phyloP scores from a whole-genome alignment of 2,888 invertebrate species.

The Xestia c-nigrum region DNA sequence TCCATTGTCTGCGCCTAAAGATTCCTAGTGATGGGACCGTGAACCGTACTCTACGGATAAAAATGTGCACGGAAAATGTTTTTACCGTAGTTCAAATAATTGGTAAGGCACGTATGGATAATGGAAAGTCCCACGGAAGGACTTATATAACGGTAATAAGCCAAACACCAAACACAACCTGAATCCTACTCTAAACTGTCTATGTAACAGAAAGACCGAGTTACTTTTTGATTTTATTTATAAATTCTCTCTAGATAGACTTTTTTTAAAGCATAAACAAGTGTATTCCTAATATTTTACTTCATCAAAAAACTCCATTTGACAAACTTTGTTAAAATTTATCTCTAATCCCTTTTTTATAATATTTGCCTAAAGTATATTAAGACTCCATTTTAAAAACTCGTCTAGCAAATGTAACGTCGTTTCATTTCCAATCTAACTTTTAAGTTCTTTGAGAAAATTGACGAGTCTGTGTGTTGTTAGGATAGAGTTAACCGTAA shows the following conservation, averaged over 20 bases:
- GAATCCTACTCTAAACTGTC: too few species aligned
- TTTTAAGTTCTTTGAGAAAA: constrained; percentile 35
- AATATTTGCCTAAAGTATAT: constrained; percentile 29
- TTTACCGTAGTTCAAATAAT: constrained; percentile 5
- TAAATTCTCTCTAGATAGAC: too few species aligned
- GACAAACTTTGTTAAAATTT: constrained; percentile 28
- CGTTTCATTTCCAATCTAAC: constrained; percentile 44
- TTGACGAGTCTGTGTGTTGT: constrained; percentile 4
- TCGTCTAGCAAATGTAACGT: constrained; percentile 35
- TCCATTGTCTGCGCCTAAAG: constrained; percentile 65
- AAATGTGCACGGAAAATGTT: constrained; percentile 7
- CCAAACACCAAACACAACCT: too few species aligned
- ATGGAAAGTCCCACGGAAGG: too few species aligned
- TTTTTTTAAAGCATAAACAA: too few species aligned
- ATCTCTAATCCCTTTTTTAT: constrained; percentile 7
- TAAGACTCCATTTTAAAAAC: constrained; percentile 26
- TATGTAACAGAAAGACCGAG: not conserved
- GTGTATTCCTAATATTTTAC: constrained; percentile 15
- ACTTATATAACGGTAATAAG: too few species aligned
- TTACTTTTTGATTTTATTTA: not conserved
- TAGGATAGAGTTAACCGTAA: not conserved
- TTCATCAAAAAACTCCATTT: constrained; percentile 25
- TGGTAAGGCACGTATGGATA: not conserved
- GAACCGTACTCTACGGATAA: constrained; percentile 3
- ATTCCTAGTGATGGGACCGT: constrained; percentile 61